Conservation (phyloP, 2,888 invertebrate species). For the Cephus sareptanus region DNA sequence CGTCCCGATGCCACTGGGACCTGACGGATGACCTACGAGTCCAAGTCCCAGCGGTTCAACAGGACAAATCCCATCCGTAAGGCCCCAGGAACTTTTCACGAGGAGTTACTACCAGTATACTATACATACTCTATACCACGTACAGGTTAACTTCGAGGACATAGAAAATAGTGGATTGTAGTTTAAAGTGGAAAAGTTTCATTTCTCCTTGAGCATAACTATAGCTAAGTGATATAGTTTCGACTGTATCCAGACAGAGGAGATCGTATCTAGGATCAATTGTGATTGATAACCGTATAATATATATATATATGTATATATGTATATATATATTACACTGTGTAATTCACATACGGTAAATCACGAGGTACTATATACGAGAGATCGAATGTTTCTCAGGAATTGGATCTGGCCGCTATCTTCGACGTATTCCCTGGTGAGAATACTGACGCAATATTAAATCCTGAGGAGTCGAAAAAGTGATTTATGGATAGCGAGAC, state of each 20-base stretch:
- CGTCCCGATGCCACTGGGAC: background rate
- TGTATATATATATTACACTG: too few relatives aligned
- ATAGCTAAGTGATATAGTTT: background rate
- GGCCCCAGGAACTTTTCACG: background rate
- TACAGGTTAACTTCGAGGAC: background rate
- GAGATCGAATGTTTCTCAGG: background rate
- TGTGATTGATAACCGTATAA: background rate
- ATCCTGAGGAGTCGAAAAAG: slow-evolving; percentile 40
- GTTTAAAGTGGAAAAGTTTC: background rate
- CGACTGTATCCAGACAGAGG: background rate
- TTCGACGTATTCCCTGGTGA: background rate
- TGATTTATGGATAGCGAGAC: slow-evolving; percentile 38
- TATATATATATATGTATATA: too few relatives aligned
- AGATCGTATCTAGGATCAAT: background rate
- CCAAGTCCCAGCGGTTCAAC: background rate
- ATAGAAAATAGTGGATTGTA: background rate
- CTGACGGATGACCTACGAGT: background rate
- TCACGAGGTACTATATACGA: background rate
- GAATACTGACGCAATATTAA: slow-evolving; percentile 44
- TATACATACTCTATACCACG: background rate
- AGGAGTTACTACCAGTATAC: background rate
- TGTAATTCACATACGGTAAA: background rate
- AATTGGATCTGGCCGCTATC: background rate
- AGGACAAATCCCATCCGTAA: background rate
- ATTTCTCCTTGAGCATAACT: background rate